These are phyloP conservation scores for Agrypnia vestita DNA, from an alignment of 1,140 invertebrate genomes.

Conservation along the genomic window DNA sequence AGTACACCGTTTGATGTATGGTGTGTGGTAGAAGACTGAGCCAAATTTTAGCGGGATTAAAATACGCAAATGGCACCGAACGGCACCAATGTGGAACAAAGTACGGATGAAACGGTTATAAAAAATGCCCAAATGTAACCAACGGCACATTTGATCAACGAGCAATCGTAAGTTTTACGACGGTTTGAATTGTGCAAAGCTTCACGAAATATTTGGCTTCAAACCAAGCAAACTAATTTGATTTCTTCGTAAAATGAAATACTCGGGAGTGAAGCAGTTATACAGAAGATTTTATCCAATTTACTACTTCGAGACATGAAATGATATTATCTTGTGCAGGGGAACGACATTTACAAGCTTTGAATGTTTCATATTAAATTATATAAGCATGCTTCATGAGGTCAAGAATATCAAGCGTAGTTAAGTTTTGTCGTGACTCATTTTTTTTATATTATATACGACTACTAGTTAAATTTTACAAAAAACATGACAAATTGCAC, in stretches of 20 bases:
- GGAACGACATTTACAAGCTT: not conserved
- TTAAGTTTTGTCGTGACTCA: too few species aligned
- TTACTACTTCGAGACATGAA: not conserved
- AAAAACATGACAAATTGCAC: too few species aligned
- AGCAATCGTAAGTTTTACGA: not conserved
- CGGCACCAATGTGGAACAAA: slow-evolving; percentile 2
- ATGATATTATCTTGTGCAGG: not conserved
- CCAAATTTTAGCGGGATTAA: not conserved
- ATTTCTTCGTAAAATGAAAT: not conserved
- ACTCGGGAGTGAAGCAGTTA: not conserved
- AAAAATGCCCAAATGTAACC: not conserved
- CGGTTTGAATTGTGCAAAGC: not conserved
- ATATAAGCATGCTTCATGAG: too few species aligned
- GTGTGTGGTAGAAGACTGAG: not conserved
- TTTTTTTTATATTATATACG: too few species aligned
- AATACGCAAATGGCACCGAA: not conserved
- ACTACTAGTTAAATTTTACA: too few species aligned
- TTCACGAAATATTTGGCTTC: not conserved
- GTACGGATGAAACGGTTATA: not conserved
- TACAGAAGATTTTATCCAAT: slow-evolving; percentile 9
- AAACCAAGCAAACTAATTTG: slow-evolving; percentile 15
- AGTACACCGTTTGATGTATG: too few species aligned
- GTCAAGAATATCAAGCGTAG: too few species aligned
- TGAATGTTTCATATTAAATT: not conserved
- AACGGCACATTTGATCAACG: not conserved